These are phyloP conservation scores for Nothocercus nigrocapillus DNA, from an alignment of 2,113 vertebrate species.

Conservation along the genomic window DNA sequence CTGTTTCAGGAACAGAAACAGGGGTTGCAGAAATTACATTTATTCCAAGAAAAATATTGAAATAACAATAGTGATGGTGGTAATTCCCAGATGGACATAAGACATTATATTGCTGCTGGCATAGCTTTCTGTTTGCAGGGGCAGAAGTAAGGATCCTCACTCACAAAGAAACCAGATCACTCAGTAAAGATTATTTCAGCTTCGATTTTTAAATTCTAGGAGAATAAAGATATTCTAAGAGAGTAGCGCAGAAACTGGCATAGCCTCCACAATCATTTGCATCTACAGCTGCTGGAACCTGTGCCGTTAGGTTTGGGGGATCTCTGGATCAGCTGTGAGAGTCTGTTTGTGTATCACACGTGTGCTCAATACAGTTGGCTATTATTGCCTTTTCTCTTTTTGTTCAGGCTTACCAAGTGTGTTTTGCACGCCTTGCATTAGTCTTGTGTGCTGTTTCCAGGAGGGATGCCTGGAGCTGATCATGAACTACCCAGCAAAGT, in stretches of 20 bases:
- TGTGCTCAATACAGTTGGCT: neutral
- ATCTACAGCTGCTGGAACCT: neutral
- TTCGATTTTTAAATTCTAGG: neutral
- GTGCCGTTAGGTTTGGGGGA: neutral
- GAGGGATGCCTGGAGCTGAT: neutral
- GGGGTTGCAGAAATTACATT: neutral
- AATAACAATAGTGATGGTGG: neutral
- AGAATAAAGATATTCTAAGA: neutral
- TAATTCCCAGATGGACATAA: neutral
- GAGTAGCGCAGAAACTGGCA: neutral
- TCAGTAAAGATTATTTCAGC: neutral
- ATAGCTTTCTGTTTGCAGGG: neutral
- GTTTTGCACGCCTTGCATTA: neutral
- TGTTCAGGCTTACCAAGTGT: neutral
- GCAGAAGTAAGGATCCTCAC: neutral
- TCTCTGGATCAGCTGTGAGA: neutral
- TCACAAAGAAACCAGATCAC: neutral
- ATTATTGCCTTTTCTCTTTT: neutral
- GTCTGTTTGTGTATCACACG: neutral
- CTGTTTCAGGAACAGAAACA: neutral
- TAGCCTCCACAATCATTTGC: neutral
- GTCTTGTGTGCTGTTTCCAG: neutral
- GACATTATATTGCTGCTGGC: neutral
- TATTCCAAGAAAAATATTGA: neutral
- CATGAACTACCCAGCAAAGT: neutral